phyloP scores from a whole-genome alignment of 2,888 invertebrate species.

The Halictus ligatus region DNA sequence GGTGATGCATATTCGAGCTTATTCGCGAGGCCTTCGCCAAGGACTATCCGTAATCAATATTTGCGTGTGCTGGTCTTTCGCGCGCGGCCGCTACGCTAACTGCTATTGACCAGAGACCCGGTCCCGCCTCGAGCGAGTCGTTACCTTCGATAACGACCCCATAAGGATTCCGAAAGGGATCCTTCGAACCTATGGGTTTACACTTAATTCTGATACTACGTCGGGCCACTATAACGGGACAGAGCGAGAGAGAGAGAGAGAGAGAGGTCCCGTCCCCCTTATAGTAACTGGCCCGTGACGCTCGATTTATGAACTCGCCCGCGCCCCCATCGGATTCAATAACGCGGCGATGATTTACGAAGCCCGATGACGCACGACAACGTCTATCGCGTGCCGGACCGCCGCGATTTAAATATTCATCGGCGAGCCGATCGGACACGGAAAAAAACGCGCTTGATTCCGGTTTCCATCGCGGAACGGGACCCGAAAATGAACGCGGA shows the following conservation, averaged over 20 bases:
- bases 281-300: slow-evolving; percentile 41
- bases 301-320: slow-evolving; percentile 52
- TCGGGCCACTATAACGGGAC: background rate
- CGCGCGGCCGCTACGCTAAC: slow-evolving; percentile 49
- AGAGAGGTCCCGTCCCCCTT: slow-evolving; percentile 33
- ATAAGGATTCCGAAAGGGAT: slow-evolving; percentile 62
- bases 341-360: slow-evolving; percentile 38
- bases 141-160: slow-evolving; percentile 60
- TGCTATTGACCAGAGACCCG: slow-evolving; percentile 56
- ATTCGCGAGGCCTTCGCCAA: slow-evolving; percentile 47
- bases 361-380: slow-evolving; percentile 2
- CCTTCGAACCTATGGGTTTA: slow-evolving; percentile 51
- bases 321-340: slow-evolving; percentile 39
- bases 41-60: slow-evolving; percentile 63
- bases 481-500: background rate
- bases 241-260: no score
- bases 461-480: background rate
- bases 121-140: slow-evolving; percentile 42
- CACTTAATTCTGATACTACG: slow-evolving; percentile 60
- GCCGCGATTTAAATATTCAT: slow-evolving; percentile 15
- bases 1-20: slow-evolving; percentile 38
- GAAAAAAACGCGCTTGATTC: background rate
- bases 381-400: background rate
- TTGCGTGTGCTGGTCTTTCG: slow-evolving; percentile 51
- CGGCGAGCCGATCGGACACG: no score